phyloP scores from a whole-genome alignment of 2,888 invertebrate genomes.

The Stenodema calcarata region DNA sequence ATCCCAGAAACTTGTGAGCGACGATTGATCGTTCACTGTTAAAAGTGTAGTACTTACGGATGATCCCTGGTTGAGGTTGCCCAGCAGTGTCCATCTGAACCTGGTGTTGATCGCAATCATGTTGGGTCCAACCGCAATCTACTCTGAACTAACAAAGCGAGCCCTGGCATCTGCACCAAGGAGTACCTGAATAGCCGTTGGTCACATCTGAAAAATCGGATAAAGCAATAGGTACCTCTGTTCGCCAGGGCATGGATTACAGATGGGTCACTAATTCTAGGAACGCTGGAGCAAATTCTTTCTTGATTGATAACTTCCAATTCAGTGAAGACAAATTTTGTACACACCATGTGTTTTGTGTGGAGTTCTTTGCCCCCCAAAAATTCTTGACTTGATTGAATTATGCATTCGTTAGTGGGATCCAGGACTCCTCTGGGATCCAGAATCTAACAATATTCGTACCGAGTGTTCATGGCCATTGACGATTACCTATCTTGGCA shows the following conservation, averaged over 20 bases:
- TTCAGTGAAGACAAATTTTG: background rate
- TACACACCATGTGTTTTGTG: background rate
- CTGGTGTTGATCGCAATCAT: slow-evolving; percentile 18
- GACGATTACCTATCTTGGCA: background rate
- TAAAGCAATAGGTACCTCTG: background rate
- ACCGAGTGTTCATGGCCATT: background rate
- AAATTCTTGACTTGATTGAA: background rate
- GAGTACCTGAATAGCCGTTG: background rate
- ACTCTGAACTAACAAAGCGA: background rate
- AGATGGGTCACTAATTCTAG: background rate
- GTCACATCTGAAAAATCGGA: background rate
- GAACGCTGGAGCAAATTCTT: background rate
- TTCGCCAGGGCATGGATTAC: background rate
- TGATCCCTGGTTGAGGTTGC: background rate
- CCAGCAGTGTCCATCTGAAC: slow-evolving; percentile 5
- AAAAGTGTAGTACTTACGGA: background rate
- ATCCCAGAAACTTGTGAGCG: slow-evolving; percentile 40
- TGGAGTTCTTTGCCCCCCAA: background rate
- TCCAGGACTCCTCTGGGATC: background rate
- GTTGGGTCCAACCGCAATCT: background rate
- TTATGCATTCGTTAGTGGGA: background rate
- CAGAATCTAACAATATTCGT: background rate
- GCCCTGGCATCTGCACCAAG: slow-evolving; percentile 34
- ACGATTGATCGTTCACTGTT: background rate
- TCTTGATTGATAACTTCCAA: background rate